Percentiles rank a stretch among this genome's conserved stretches.
Evolutionary conservation across 1,140 invertebrate genomes (phyloP).

Genomic region (Ooceraea biroi): DNA sequence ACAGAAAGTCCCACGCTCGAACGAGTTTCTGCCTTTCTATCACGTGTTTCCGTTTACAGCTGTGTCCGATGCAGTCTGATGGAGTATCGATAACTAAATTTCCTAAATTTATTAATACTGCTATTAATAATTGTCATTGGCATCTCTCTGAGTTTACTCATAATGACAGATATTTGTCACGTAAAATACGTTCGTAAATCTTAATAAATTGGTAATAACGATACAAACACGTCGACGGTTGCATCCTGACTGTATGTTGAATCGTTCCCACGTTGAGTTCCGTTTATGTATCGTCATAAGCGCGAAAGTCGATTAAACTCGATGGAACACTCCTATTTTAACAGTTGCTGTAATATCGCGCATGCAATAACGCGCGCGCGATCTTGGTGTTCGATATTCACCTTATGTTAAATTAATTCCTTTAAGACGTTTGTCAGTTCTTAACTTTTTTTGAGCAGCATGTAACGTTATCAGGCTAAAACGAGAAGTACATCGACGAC

Average conservation of each 20-base stretch:
- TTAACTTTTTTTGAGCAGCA: slow-evolving; percentile 16
- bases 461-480: slow-evolving; percentile 35
- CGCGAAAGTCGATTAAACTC: slow-evolving; percentile 8
- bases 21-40: slow-evolving; percentile 40
- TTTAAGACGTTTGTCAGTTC: neutral
- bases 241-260: slow-evolving; percentile 18
- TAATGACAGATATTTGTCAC: neutral
- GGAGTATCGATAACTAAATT: slow-evolving; percentile 2
- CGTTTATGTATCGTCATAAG: slow-evolving; percentile 3
- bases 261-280: neutral
- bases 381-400: slow-evolving; percentile 19
- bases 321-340: neutral
- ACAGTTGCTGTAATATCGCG: neutral
- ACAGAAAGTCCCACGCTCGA: slow-evolving; percentile 1
- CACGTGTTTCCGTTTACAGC: slow-evolving; percentile 41
- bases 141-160: neutral
- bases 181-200: too few relatives aligned
- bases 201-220: neutral
- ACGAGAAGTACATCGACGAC: slow-evolving; percentile 24
- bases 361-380: slow-evolving; percentile 24
- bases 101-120: slow-evolving; percentile 16
- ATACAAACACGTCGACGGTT: neutral
- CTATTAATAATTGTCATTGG: neutral
- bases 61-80: slow-evolving; percentile 9
- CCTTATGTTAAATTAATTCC: neutral